A percentile compares a stretch with the other conserved stretches of the same genome.
These are phyloP conservation scores for Caloenas nicobarica DNA, from an alignment of 2,113 vertebrate species.

Conservation along the genomic window DNA sequence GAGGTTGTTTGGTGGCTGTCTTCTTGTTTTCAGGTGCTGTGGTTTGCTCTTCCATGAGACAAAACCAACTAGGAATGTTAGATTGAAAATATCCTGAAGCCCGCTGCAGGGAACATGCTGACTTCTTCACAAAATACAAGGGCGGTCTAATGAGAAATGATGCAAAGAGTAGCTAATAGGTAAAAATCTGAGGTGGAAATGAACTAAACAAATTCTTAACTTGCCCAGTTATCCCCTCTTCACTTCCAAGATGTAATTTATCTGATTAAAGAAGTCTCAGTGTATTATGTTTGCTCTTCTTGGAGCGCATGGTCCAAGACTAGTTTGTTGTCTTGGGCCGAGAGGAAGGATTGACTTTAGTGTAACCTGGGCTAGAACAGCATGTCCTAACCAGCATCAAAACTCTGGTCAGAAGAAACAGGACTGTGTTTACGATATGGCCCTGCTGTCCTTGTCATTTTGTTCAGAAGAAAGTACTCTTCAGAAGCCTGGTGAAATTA, in stretches of 20 bases:
- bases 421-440: not conserved
- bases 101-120: not conserved
- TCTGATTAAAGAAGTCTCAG: not conserved
- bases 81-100: not conserved
- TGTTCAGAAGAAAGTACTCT: not conserved
- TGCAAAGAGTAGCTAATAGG: not conserved
- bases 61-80: not conserved
- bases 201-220: not conserved
- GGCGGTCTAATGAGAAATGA: not conserved
- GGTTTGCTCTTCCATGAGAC: not conserved
- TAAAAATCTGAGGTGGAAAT: not conserved
- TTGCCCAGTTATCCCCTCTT: not conserved
- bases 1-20: not conserved
- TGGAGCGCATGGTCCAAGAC: fast-evolving
- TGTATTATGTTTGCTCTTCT: not conserved
- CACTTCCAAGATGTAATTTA: not conserved
- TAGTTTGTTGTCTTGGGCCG: not conserved
- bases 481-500: not conserved
- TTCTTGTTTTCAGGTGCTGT: not conserved
- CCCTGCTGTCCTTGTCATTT: not conserved
- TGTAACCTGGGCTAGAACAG: not conserved
- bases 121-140: not conserved
- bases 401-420: not conserved
- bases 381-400: not conserved
- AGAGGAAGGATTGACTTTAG: not conserved